Evolutionary conservation across 2,888 invertebrate genomes (phyloP).

Genomic region (Lysandra coridon): DNA sequence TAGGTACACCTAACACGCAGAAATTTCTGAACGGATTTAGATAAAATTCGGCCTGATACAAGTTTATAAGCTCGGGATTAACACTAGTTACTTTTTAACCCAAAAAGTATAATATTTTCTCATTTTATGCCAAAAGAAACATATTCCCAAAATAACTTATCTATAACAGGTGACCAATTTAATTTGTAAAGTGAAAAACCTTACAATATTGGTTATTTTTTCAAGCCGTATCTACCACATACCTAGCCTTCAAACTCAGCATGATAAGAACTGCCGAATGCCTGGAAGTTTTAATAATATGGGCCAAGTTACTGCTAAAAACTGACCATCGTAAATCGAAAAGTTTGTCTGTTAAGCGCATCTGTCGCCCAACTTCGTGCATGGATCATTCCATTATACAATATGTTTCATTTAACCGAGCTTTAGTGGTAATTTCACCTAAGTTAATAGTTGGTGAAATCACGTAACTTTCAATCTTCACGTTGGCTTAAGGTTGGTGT

Average conservation of each 20-base stretch:
- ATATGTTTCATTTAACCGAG: conserved; percentile 3
- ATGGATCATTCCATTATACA: conserved; percentile 22
- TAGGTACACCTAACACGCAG: too few relatives aligned
- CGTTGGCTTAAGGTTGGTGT: too few relatives aligned
- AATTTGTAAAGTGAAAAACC: too few relatives aligned
- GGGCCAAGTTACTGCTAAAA: conserved; percentile 40
- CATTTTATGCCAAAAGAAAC: too few relatives aligned
- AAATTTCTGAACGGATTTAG: too few relatives aligned
- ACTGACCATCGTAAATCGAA: conserved; percentile 41
- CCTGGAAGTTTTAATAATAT: conserved; percentile 40
- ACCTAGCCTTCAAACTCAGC: not conserved
- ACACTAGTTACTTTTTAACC: too few relatives aligned
- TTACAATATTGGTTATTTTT: not conserved
- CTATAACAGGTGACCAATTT: too few relatives aligned
- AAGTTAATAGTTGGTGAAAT: not conserved
- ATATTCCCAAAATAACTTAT: too few relatives aligned
- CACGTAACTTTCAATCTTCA: too few relatives aligned
- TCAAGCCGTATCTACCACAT: not conserved
- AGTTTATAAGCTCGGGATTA: too few relatives aligned
- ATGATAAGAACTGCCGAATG: conserved; percentile 36
- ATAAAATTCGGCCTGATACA: too few relatives aligned
- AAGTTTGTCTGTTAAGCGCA: conserved; percentile 42
- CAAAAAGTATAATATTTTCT: too few relatives aligned
- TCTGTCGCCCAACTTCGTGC: conserved; percentile 36
- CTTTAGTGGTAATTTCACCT: not conserved